Percentiles rank a stretch among this genome's conserved stretches.
These are phyloP conservation scores for Anaspis maculata DNA, from an alignment of 2,888 invertebrate genomes.

Conservation along the genomic window DNA sequence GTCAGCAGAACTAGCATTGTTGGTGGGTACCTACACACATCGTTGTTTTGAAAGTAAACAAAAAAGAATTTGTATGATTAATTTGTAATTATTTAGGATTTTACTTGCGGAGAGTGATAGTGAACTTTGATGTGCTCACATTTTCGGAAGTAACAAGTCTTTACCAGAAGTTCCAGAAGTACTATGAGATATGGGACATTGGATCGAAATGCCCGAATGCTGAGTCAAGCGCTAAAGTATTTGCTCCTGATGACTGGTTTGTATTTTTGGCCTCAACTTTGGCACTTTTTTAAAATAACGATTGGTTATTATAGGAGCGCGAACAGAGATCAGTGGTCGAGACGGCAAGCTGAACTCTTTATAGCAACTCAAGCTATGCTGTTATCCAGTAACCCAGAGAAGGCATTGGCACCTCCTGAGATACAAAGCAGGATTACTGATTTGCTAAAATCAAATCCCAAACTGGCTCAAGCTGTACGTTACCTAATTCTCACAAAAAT, in stretches of 20 bases:
- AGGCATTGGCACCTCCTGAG: slow-evolving; percentile 67
- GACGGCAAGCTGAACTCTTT: slow-evolving; percentile 82
- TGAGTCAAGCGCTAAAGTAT: slow-evolving; percentile 11
- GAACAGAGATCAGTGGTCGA: slow-evolving; percentile 68
- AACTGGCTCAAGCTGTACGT: too few relatives aligned
- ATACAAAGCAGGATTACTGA: slow-evolving; percentile 66
- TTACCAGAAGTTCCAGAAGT: slow-evolving; percentile 61
- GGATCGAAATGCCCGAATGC: too few relatives aligned
- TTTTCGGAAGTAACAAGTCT: slow-evolving; percentile 75
- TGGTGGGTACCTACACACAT: too few relatives aligned
- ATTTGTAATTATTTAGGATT: slow-evolving; percentile 49
- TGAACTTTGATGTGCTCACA: slow-evolving; percentile 74
- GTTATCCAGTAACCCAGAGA: slow-evolving; percentile 71
- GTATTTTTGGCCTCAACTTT: too few relatives aligned
- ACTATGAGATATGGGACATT: slow-evolving; percentile 47
- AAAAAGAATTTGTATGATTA: slow-evolving; percentile 6
- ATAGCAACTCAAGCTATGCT: slow-evolving; percentile 80
- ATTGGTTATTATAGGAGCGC: slow-evolving; percentile 34
- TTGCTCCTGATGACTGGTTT: slow-evolving; percentile 18
- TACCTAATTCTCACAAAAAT: too few relatives aligned
- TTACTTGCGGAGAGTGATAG: slow-evolving; percentile 71
- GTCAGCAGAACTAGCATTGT: slow-evolving; percentile 59
- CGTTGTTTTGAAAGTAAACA: too few relatives aligned
- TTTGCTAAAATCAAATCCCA: slow-evolving; percentile 66
- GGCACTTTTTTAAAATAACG: too few relatives aligned